Percentiles rank a stretch among this genome's conserved stretches.
Conservation (phyloP, 2,113 vertebrate genomes). For the Megaceryle maxima region DNA sequence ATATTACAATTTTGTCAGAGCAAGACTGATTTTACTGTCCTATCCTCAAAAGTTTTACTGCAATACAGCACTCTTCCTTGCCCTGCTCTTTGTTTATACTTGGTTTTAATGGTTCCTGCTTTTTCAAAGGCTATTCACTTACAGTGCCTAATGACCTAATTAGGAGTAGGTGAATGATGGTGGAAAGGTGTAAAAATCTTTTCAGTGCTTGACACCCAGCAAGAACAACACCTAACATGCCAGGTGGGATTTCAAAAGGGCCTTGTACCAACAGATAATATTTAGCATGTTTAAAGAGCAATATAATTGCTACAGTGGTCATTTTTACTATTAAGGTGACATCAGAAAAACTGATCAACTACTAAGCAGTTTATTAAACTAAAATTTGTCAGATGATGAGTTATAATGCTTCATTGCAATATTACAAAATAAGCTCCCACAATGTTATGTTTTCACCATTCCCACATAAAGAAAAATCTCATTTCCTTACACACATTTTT, state of each 20-base stretch:
- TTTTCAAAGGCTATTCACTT: neutral
- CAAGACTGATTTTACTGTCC: neutral
- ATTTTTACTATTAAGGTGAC: neutral
- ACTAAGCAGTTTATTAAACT: neutral
- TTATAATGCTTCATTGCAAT: neutral
- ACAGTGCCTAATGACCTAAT: neutral
- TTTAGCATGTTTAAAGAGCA: neutral
- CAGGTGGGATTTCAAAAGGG: neutral
- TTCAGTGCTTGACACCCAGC: neutral
- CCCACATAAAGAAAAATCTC: neutral
- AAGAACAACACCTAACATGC: neutral
- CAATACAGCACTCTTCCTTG: neutral
- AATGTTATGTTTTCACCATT: neutral
- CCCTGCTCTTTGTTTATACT: neutral
- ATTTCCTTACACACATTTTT: neutral
- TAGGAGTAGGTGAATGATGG: neutral
- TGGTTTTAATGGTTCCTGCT: neutral
- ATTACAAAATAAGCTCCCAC: neutral
- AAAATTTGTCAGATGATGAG: neutral
- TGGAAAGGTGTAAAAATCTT: neutral
- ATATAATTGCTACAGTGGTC: neutral
- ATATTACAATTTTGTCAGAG: neutral
- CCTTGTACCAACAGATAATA: neutral
- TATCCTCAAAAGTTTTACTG: neutral
- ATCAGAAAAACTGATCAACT: neutral